Base-by-base conservation (phyloP, 2,797 vertebrate genomes). In the Erpetoichthys calabaricus region DNA sequence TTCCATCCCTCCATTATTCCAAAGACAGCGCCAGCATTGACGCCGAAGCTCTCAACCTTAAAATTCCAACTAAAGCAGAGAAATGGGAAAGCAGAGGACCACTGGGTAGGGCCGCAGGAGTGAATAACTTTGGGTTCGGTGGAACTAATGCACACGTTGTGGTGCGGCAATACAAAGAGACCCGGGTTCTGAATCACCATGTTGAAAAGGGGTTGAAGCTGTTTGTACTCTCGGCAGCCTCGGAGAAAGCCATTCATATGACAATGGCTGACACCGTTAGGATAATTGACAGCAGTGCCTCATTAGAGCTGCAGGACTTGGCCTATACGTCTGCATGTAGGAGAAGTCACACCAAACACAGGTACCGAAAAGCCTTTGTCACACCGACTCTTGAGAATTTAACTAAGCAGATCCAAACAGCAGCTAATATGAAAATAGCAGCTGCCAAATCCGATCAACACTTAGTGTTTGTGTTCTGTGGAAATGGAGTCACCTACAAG, bases 41-140 rank as follows among this genome's bases (percentile, higher is more conserved):
- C 51, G 60, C 71, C n/a, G 77, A 86, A 67, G 65, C 72, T 53
- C 64, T 89, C 56, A 80, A 80, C 54, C 59, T 94, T 50, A 75
- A 58, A 1, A 69, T 93, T 73, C 84, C 82, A 4, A 81, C 70
- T 5, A 51, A 62, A 63, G 68, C 71, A 47, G 76, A 85, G 59
- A 80, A 69, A 58, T 95, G 90, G 90, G 69, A 79, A 62, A 77
- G 75, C n/a, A 64, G 66, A 4, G 55, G 61, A 5, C 73, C 74
- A 50, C 65, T 64, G 7, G 76, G 69, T 55, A 86, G 82, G 69
- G 64, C 84, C 49, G 90, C 89, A 64, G 90, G 90, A 9, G 68
- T 94, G 65, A 94, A 88, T 70, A 88, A 79, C 70, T 94, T 93
- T 82, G 90, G 90, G 5, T 92, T 94, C 78, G 91, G 90, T 51